phyloP scores from a whole-genome alignment of 2,888 invertebrate species.

The Lottia gigantea region DNA sequence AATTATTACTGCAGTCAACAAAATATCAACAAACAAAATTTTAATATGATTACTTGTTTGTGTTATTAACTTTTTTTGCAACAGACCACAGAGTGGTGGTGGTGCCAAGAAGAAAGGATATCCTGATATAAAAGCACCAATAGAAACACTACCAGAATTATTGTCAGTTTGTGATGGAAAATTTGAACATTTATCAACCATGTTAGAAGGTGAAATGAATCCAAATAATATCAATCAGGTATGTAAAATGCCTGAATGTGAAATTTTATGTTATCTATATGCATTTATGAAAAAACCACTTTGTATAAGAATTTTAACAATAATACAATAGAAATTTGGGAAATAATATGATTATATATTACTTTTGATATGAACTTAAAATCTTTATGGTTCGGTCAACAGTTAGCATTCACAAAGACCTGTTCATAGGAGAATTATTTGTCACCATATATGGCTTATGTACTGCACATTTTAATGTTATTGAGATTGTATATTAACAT shows the following conservation, averaged over 20 bases:
- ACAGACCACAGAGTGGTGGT: conserved; percentile 28
- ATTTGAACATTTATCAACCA: conserved; percentile 75
- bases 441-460: too few species aligned
- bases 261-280: background rate
- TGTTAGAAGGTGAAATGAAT: conserved; percentile 76
- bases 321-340: background rate
- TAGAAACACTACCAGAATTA: conserved; percentile 73
- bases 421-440: too few species aligned
- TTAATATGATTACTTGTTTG: too few species aligned
- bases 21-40: background rate
- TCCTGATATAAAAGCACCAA: conserved; percentile 33
- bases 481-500: too few species aligned
- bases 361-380: background rate
- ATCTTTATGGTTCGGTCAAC: too few species aligned
- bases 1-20: background rate
- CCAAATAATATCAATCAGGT: conserved; percentile 80
- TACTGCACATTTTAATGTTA: too few species aligned
- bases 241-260: conserved; percentile 14
- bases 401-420: too few species aligned
- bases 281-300: background rate
- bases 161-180: conserved; percentile 72
- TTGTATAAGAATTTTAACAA: background rate
- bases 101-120: conserved; percentile 36
- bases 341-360: background rate
- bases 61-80: background rate